Conservation (phyloP, 2,113 vertebrate species). For the Herpailurus yagouaroundi region DNA sequence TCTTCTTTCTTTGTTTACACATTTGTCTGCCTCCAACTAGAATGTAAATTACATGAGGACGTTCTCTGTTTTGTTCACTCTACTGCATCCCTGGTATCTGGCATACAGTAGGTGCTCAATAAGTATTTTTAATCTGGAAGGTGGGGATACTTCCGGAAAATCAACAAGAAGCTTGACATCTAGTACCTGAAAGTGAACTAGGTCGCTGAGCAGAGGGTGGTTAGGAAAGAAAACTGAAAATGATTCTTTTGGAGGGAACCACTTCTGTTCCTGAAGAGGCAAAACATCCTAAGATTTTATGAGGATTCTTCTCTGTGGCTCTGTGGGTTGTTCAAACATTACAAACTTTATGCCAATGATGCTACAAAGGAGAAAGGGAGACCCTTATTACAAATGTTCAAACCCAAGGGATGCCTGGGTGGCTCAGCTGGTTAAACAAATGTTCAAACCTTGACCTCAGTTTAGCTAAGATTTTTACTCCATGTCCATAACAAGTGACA, state of each 20-base stretch:
- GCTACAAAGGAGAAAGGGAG: neutral
- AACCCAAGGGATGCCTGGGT: neutral
- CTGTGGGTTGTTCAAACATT: neutral
- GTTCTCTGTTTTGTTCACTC: neutral
- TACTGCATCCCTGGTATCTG: neutral
- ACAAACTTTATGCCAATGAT: neutral
- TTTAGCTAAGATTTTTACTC: slow-evolving; percentile 14
- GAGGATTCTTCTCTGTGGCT: neutral
- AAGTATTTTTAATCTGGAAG: neutral
- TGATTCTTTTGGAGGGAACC: neutral
- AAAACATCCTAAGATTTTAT: neutral
- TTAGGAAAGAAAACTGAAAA: neutral
- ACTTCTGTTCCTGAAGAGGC: neutral
- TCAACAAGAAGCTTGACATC: neutral
- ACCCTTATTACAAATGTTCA: neutral
- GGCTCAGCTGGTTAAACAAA: neutral
- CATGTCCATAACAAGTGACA: neutral
- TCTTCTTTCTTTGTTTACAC: neutral
- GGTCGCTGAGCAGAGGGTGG: neutral
- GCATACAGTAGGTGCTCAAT: neutral
- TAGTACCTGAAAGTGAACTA: neutral
- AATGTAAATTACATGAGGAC: neutral
- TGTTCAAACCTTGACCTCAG: neutral
- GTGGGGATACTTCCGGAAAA: neutral
- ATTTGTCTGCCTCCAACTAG: neutral